phyloP scores from a whole-genome alignment of 2,888 invertebrate species.

The Uloborus plumipes region DNA sequence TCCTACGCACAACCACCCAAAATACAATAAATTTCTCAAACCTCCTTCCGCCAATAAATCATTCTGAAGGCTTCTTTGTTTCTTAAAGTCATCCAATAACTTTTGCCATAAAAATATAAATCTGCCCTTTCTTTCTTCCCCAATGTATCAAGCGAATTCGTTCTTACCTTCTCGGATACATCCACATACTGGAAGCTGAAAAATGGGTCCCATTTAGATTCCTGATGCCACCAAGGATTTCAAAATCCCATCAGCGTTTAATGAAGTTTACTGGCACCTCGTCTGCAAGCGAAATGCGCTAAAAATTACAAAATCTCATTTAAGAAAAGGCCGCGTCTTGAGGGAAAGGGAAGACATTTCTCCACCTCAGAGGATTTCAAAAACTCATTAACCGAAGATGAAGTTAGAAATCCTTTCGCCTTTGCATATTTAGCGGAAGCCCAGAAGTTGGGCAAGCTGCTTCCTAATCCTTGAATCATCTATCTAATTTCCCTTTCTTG shows the following conservation, averaged over 20 bases:
- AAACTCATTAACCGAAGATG: constrained; percentile 53
- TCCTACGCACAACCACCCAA: no score
- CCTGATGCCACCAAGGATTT: background rate
- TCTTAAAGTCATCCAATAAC: no score
- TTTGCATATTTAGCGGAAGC: constrained; percentile 23
- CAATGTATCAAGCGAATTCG: no score
- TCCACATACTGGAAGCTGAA: no score
- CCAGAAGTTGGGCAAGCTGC: constrained; percentile 20
- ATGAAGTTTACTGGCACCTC: constrained; percentile 1
- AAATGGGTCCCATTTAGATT: no score
- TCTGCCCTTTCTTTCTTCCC: no score
- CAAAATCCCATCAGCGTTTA: constrained; percentile 3
- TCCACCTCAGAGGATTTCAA: constrained; percentile 43
- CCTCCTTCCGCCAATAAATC: no score
- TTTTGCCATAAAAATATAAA: no score
- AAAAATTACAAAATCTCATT: constrained; percentile 35
- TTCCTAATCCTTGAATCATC: constrained; percentile 48
- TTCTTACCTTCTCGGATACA: no score
- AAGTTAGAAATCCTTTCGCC: constrained; percentile 33
- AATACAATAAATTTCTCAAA: no score
- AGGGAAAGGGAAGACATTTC: no score
- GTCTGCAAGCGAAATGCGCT: background rate
- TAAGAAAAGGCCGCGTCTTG: constrained; percentile 17
- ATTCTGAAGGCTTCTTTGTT: no score
- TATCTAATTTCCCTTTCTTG: constrained; percentile 34